phyloP scores from a whole-genome alignment of 2,113 vertebrate genomes.

The Acinonyx jubatus region DNA sequence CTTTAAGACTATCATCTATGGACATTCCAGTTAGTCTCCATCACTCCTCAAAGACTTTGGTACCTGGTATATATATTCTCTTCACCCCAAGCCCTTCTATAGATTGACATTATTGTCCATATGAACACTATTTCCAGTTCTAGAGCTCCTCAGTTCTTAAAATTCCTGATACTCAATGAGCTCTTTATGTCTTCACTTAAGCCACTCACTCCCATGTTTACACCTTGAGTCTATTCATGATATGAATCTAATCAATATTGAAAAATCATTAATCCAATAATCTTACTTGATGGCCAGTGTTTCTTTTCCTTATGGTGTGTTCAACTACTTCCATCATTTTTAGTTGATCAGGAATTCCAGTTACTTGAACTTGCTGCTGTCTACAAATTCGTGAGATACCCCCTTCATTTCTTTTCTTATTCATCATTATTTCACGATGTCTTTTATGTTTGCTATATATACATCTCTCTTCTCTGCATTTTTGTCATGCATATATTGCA shows the following conservation, averaged over 20 bases:
- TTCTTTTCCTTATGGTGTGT: background rate
- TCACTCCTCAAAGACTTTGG: background rate
- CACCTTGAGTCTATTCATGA: background rate
- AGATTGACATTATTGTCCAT: background rate
- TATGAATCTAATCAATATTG: background rate
- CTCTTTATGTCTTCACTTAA: background rate
- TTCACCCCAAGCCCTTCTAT: background rate
- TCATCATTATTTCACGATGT: background rate
- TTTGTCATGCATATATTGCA: background rate
- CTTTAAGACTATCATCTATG: background rate
- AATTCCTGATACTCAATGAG: background rate
- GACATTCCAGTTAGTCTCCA: background rate
- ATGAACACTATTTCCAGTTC: background rate
- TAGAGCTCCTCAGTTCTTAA: background rate
- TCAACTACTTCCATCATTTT: background rate
- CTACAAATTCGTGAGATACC: background rate
- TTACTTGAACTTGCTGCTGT: background rate
- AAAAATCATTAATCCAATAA: background rate
- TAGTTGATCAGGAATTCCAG: background rate
- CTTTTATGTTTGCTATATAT: background rate
- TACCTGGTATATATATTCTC: background rate
- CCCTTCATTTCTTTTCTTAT: background rate
- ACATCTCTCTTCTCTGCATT: background rate
- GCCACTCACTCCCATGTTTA: background rate
- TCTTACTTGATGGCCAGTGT: background rate